Evolutionary conservation across 2,888 invertebrate genomes (phyloP).

Genomic region (Amblyjoppa fuscipennis): DNA sequence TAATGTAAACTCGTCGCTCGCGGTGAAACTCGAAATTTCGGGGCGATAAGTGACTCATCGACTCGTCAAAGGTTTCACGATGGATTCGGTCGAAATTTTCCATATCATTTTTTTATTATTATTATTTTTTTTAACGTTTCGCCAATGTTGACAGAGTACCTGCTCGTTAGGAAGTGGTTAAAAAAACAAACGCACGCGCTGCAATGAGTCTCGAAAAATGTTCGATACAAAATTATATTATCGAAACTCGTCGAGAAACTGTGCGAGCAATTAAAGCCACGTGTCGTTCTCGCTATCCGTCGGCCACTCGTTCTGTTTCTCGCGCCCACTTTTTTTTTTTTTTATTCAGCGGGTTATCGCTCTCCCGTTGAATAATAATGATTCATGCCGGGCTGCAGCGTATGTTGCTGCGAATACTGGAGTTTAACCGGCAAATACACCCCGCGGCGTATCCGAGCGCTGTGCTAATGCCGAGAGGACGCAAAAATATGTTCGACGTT

Average conservation of each 20-base stretch:
- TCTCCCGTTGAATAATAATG: constrained; percentile 50
- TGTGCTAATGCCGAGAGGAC: background rate
- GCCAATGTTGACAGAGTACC: background rate
- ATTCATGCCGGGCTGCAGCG: constrained; percentile 18
- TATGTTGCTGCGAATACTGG: constrained; percentile 12
- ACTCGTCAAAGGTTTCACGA: background rate
- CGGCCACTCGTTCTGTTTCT: background rate
- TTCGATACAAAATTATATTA: background rate
- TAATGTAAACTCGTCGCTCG: background rate
- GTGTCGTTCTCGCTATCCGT: background rate
- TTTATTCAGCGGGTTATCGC: constrained; percentile 45
- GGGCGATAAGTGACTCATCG: background rate
- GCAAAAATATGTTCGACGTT: constrained; percentile 7
- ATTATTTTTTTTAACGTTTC: too few relatives aligned
- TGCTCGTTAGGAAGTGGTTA: background rate
- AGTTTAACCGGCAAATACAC: background rate
- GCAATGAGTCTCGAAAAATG: background rate
- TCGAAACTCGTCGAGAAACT: background rate
- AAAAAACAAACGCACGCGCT: background rate
- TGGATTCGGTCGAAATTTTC: constrained; percentile 6
- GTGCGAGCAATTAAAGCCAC: background rate
- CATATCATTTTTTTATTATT: background rate
- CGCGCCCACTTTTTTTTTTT: constrained; percentile 31
- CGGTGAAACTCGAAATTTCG: background rate
- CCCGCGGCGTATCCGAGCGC: background rate